Evolutionary conservation across 2,888 invertebrate genomes (phyloP).

Genomic region (Allophyes oxyacanthae): DNA sequence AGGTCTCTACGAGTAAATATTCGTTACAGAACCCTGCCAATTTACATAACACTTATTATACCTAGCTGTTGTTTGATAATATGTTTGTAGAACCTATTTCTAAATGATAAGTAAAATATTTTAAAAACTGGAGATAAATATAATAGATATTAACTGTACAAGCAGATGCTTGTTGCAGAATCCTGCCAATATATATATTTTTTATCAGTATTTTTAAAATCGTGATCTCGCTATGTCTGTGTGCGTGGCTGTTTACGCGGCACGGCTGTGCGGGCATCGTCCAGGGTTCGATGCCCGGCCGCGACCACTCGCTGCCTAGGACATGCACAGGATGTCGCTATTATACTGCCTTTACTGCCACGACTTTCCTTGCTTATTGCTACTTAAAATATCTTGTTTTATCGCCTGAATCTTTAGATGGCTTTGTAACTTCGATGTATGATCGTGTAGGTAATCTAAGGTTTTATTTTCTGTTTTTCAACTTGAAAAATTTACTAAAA

Average conservation of each 20-base stretch:
- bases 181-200: conserved; percentile 22
- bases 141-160: too few relatives aligned
- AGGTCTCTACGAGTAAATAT: too few relatives aligned
- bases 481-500: background rate
- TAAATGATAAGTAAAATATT: too few relatives aligned
- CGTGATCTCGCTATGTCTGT: conserved; percentile 44
- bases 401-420: conserved; percentile 21
- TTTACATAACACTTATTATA: too few relatives aligned
- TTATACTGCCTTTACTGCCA: conserved; percentile 60
- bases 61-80: too few relatives aligned
- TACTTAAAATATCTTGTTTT: conserved; percentile 45
- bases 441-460: background rate
- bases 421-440: background rate
- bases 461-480: background rate
- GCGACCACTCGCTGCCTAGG: conserved; percentile 70
- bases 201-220: conserved; percentile 50
- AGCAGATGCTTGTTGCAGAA: conserved; percentile 20
- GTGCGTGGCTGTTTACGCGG: conserved; percentile 52
- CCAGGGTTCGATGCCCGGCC: conserved; percentile 84
- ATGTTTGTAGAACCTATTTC: too few relatives aligned
- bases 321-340: conserved; percentile 82
- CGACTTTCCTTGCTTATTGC: conserved; percentile 49
- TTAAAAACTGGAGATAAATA: too few relatives aligned
- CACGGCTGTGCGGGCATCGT: conserved; percentile 58
- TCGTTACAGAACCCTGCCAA: too few relatives aligned